phyloP scores from a whole-genome alignment of 2,888 invertebrate species.

The Troides oblongomaculatus region DNA sequence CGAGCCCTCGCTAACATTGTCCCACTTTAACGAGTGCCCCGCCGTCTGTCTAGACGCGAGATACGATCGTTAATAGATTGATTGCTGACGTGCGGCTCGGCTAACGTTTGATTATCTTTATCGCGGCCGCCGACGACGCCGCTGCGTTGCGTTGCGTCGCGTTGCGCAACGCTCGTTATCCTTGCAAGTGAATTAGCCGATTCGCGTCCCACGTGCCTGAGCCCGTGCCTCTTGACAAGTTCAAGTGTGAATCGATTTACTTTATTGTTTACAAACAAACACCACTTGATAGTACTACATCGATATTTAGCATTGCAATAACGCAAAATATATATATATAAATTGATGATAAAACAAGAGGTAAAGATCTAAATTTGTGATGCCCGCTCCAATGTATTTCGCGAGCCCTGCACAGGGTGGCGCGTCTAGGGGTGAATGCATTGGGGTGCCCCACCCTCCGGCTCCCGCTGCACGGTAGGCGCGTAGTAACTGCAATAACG shows the following conservation, averaged over 20 bases:
- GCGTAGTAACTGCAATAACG: conserved; percentile 79
- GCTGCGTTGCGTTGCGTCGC: conserved; percentile 6
- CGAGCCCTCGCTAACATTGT: conserved; percentile 64
- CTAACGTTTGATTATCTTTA: conserved; percentile 45
- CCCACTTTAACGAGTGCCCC: conserved; percentile 48
- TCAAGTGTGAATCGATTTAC: conserved; percentile 30
- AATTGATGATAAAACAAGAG: conserved; percentile 35
- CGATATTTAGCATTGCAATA: not conserved
- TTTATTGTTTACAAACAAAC: conserved; percentile 23
- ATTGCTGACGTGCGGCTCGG: conserved; percentile 52
- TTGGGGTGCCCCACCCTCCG: conserved; percentile 64
- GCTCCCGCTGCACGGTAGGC: conserved; percentile 71
- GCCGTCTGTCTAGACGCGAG: conserved; percentile 70
- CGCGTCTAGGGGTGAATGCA: conserved; percentile 66
- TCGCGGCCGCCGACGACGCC: conserved; percentile 30
- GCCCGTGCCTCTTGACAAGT: not conserved
- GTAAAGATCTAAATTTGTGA: conserved; percentile 54
- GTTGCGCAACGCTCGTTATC: conserved; percentile 32
- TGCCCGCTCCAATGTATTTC: conserved; percentile 64
- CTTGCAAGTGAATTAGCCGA: conserved; percentile 21
- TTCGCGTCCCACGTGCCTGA: not conserved
- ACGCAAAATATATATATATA: not conserved
- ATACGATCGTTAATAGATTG: conserved; percentile 62
- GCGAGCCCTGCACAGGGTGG: conserved; percentile 59
- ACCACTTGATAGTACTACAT: not conserved